Evolutionary conservation across 2,113 vertebrate species (phyloP), one percentile per base, ranked within the genome.

Genomic region (Ammospiza nelsoni): DNA sequence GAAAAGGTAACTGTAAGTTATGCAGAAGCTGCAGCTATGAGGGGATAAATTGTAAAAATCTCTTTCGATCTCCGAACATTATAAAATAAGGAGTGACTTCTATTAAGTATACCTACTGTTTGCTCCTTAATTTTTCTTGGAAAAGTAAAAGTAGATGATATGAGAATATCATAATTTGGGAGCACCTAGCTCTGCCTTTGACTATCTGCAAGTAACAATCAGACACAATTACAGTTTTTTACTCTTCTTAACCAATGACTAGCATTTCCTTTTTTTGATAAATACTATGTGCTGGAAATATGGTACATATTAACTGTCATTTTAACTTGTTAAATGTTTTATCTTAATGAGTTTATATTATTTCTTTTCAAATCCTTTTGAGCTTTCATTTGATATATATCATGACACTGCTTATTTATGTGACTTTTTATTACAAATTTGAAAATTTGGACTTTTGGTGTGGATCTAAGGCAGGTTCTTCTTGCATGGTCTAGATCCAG

Each of bases 401-500:
- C 28, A 49, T 9, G 33, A 79, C 33, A 8, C 22, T 48, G 18
- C 31, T n/a, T 84, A 21, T 17, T 65, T 46, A 13, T 5, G 28
- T 43, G 19, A 27, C 12, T 31, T 65, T 43, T 87, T n/a, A 4
- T 87, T 54, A 78, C 9, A 54, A 80, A 52, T 66, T 24, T 18
- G 49, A 9, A 54, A 80, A 52, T 66, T 24, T 16, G 46, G 35
- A 25, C 4, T 27, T 62, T 25, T 35, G 23, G 3, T 55, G 35
- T 43, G 19, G 7, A 20, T 46, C 14, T 57, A 55, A 61, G 35
- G 4, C 17, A 37, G 15, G 15, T 57, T 68, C 52, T 65, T 80
- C 52, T n/a, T 63, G 33, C 0, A 2, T 23, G 49, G 9, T 44
- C 21, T 8, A 14, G 0, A 0, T 28, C 24, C 0, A 5, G 19